These are phyloP conservation scores for Disparrhopalites patrizii DNA, from an alignment of 2,888 invertebrate species.

Conservation along the genomic window DNA sequence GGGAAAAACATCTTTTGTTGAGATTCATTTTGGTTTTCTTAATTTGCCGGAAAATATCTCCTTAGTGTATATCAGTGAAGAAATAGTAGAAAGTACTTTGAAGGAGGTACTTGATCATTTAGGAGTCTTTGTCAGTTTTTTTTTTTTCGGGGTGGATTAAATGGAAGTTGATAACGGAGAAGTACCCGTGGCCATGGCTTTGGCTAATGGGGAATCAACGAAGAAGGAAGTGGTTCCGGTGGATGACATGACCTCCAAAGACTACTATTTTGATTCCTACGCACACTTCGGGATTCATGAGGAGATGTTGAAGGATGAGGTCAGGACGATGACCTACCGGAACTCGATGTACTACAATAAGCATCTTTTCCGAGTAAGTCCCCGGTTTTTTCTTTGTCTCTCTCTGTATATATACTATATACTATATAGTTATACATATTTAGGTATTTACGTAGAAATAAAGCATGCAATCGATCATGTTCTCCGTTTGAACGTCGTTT, in stretches of 20 bases:
- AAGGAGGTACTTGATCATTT: no score
- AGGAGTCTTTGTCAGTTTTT: no score
- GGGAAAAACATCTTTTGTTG: no score
- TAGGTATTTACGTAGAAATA: no score
- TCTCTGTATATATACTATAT: background rate
- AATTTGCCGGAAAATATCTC: no score
- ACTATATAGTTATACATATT: background rate
- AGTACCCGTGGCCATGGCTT: constrained; percentile 22
- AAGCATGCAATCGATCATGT: no score
- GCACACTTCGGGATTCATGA: constrained; percentile 99
- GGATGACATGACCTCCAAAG: constrained; percentile 98
- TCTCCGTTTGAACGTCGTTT: no score
- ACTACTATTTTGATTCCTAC: constrained; percentile 99
- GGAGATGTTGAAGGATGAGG: constrained; percentile 99
- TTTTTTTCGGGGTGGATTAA: background rate
- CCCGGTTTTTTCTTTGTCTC: no score
- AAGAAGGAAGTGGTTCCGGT: constrained; percentile 58
- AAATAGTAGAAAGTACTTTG: no score
- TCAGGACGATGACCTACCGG: constrained; percentile 93
- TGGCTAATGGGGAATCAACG: background rate
- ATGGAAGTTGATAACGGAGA: background rate
- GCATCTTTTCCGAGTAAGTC: constrained; percentile 76
- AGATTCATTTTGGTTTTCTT: no score
- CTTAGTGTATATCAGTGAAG: no score
- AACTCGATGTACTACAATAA: constrained; percentile 99